Evolutionary conservation across 2,797 vertebrate genomes (phyloP).

Genomic region (Tapirus indicus): DNA sequence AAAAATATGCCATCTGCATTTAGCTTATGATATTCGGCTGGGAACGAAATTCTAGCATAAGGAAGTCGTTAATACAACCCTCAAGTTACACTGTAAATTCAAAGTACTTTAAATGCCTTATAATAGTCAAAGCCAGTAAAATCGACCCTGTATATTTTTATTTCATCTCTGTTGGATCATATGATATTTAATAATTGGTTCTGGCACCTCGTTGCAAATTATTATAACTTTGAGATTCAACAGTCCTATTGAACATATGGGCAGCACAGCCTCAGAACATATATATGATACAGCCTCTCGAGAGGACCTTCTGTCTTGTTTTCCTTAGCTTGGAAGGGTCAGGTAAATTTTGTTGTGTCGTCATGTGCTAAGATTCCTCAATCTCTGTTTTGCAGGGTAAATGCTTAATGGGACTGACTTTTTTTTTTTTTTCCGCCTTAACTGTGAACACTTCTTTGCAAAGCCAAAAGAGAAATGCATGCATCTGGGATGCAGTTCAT

Average conservation of each 20-base stretch:
- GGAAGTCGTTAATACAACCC: conserved; percentile 88
- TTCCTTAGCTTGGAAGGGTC: conserved; percentile 91
- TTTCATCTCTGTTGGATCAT: conserved; percentile 92
- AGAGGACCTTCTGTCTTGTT: conserved; percentile 92
- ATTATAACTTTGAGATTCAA: conserved; percentile 92
- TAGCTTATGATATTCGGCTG: conserved; percentile 86
- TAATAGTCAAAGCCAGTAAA: conserved; percentile 90
- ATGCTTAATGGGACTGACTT: conserved; percentile 74
- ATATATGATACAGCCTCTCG: conserved; percentile 90
- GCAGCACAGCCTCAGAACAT: conserved; percentile 89
- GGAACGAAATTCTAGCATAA: conserved; percentile 89
- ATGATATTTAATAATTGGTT: conserved; percentile 93
- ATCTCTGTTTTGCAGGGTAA: conserved; percentile 85
- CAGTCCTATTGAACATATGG: conserved; percentile 92
- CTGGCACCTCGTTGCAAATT: conserved; percentile 92
- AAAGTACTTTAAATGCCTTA: conserved; percentile 88
- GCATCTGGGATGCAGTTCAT: conserved; percentile 80
- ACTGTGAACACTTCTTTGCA: conserved; percentile 77
- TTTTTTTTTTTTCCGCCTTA: background rate
- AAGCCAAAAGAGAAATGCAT: conserved; percentile 78
- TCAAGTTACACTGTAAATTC: conserved; percentile 87
- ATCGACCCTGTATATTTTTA: conserved; percentile 92
- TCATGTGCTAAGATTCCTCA: conserved; percentile 88
- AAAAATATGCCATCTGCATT: conserved; percentile 88
- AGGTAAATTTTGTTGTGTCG: conserved; percentile 91